Evolutionary conservation across 2,888 invertebrate species (phyloP).

Genomic region (Stegophylla sp.): DNA sequence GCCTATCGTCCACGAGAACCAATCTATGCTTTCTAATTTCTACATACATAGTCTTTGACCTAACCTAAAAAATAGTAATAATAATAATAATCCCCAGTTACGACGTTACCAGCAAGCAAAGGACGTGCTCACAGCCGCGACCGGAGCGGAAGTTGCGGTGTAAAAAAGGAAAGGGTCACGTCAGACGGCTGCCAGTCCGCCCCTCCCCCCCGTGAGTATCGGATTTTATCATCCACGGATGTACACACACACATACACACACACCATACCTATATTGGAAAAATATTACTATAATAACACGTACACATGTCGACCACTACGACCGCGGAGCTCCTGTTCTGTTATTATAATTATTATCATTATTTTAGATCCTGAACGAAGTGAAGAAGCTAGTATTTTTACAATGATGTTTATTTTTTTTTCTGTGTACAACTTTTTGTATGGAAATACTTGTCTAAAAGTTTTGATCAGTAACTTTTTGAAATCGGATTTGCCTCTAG

Average conservation of each 20-base stretch:
- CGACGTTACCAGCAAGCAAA: not conserved
- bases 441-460: no score
- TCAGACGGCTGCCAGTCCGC: not conserved
- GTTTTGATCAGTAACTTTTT: no score
- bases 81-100: slow-evolving; percentile 8
- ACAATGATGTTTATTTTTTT: no score
- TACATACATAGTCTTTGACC: no score
- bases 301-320: not conserved
- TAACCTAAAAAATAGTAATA: no score
- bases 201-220: slow-evolving; percentile 19
- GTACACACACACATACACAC: not conserved
- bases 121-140: not conserved
- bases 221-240: slow-evolving; percentile 12
- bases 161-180: not conserved
- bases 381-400: no score
- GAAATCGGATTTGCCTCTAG: no score
- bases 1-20: not conserved
- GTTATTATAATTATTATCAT: not conserved
- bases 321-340: not conserved
- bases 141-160: slow-evolving; percentile 14
- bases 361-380: no score
- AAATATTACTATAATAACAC: no score
- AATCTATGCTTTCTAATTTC: no score
- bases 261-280: no score
- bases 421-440: no score